Evolutionary conservation across 2,888 invertebrate genomes (phyloP), one percentile per base, ranked within the genome.

Genomic region (Panorpa germanica): DNA sequence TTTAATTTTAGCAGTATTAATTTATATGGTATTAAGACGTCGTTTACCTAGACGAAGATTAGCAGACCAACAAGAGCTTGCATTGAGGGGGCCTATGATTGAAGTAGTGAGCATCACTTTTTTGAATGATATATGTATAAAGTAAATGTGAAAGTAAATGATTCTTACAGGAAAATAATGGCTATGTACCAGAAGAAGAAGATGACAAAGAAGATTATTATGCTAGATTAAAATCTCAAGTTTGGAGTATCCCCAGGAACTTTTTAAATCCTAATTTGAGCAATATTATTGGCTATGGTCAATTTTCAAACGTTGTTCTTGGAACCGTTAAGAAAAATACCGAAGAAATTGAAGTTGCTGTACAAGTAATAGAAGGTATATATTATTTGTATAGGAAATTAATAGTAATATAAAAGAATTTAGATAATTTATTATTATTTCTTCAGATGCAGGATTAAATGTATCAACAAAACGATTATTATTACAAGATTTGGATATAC

Each of bases 171-270:
- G 82, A 81, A 48, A 82, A 81, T 46, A 65, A 75, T 41, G 80
- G 74, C 1, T 82, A 76, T 41, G 59, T 80, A 12, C 68, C 70
- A 12, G 81, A 80, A 41, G 75, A 75, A 37, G 64, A 72, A 21
- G 75, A 76, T 43, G 67, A 76, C 43, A 81, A 78, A 43, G 66
- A 72, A 29, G 72, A 70, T 38, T 57, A 85, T 25, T 80, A 76
- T 46, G 65, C 74, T 40, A 74, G 72, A 46, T 58, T 85, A 0
- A 74, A 76, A 66, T 69, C 67, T 35, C 65, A 54, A 48, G 59
- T 61, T 5, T 68, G 54, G 62, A 66, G 51, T 36, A 63, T 5
- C 36, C 40, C 13, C 45, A 63, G 72, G 37, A 76, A 70, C 44
- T 62, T 68, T 27, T 52, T 85, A 36, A 75, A 74, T 24, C 62